Conservation (phyloP, 2,797 vertebrate genomes). For the Urocyon cinereoargenteus region DNA sequence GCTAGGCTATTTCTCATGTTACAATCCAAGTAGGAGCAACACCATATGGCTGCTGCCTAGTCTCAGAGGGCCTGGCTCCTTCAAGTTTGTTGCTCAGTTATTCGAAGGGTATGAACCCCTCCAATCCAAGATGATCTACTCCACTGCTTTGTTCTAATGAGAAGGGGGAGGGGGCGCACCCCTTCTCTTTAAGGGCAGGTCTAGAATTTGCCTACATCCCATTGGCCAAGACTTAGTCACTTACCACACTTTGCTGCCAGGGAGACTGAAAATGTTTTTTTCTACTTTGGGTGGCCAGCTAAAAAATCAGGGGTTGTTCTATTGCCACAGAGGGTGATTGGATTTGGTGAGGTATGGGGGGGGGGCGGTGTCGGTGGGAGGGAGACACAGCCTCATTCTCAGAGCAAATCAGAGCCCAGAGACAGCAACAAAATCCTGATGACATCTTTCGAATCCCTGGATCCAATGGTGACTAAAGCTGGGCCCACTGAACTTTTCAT, state of each 20-base stretch:
- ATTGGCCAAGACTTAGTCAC: neutral
- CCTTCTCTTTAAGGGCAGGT: neutral
- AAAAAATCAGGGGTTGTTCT: neutral
- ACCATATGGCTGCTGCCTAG: neutral
- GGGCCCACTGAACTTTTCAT: neutral
- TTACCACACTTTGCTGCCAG: neutral
- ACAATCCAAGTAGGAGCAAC: neutral
- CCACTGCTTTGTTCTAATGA: conserved; percentile 16
- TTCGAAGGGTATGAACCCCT: neutral
- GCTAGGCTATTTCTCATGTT: neutral
- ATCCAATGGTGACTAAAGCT: neutral
- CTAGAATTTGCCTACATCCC: neutral
- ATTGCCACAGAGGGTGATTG: neutral
- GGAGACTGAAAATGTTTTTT: neutral
- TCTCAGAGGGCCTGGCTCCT: neutral
- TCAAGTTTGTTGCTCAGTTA: neutral
- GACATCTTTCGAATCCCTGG: neutral
- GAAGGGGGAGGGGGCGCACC: neutral
- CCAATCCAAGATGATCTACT: neutral
- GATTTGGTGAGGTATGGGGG: neutral
- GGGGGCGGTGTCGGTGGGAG: neutral
- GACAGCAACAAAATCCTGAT: neutral
- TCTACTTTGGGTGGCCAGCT: neutral
- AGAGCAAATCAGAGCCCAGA: neutral
- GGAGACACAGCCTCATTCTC: neutral